Conservation (phyloP, 2,888 invertebrate genomes). For the Tineola bisselliella region DNA sequence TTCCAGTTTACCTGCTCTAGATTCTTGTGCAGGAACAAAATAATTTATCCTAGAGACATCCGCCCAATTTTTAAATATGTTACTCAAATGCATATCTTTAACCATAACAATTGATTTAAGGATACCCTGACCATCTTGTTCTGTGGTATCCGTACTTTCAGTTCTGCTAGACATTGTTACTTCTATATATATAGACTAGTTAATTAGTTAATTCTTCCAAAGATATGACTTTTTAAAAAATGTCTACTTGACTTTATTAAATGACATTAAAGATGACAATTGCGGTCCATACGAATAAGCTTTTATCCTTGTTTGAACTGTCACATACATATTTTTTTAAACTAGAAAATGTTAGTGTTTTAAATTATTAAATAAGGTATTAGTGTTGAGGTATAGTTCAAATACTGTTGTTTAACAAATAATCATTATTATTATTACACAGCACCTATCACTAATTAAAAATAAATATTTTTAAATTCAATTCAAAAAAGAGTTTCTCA, state of each 20-base stretch:
- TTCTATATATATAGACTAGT: background rate
- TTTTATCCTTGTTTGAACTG: no score
- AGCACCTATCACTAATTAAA: no score
- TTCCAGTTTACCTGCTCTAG: no score
- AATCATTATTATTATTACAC: no score
- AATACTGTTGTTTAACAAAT: no score
- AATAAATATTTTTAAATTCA: no score
- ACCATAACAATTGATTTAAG: background rate
- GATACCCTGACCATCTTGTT: background rate
- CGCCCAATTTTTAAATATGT: background rate
- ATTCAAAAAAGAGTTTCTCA: no score
- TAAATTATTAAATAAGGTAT: no score
- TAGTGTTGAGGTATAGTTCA: no score
- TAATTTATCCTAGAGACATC: slow-evolving; percentile 5
- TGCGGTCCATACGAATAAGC: no score
- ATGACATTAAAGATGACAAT: background rate
- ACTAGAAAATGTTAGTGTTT: no score
- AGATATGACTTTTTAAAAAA: background rate
- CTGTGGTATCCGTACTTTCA: background rate
- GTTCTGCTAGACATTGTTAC: background rate
- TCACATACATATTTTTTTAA: no score
- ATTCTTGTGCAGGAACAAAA: background rate
- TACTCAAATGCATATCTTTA: background rate
- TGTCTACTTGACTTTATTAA: background rate
- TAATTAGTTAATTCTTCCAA: background rate